Conservation (phyloP, 2,888 invertebrate species). For the Hanleya hanleyi region DNA sequence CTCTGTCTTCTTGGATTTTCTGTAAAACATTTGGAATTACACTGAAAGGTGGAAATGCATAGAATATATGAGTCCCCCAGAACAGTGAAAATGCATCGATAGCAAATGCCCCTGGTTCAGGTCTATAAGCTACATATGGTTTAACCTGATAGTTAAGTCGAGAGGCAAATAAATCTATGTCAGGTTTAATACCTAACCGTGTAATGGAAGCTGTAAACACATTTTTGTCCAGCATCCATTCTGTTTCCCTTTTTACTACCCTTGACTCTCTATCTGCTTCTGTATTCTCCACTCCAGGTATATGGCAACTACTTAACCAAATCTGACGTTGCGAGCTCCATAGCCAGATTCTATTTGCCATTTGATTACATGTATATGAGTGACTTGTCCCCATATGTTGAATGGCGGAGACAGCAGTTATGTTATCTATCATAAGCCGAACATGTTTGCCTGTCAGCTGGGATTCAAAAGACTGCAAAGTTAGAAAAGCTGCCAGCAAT, state of each 20-base stretch:
- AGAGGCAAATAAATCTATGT: conserved; percentile 22
- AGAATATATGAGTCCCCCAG: conserved; percentile 17
- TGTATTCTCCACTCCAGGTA: conserved; percentile 15
- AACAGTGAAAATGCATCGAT: conserved; percentile 20
- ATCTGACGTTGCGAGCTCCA: conserved; percentile 2
- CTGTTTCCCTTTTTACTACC: not conserved
- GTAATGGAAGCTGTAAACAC: not conserved
- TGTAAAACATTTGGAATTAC: conserved; percentile 14
- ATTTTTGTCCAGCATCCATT: conserved; percentile 11
- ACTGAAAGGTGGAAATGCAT: conserved; percentile 30
- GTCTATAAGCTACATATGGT: conserved; percentile 10
- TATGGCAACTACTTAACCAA: not conserved
- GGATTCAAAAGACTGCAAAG: not conserved
- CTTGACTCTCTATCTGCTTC: conserved; percentile 15
- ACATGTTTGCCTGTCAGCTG: not conserved
- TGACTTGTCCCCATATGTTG: not conserved
- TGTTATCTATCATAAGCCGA: not conserved
- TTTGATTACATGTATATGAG: not conserved
- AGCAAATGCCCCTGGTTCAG: conserved; percentile 17
- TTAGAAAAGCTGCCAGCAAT: not conserved
- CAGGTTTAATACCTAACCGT: not conserved
- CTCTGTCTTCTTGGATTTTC: conserved; percentile 19
- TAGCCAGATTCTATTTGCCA: not conserved
- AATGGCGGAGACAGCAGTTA: conserved; percentile 5
- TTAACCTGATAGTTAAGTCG: conserved; percentile 11